phyloP scores from a whole-genome alignment of 2,113 vertebrate species.

The Burhinus bistriatus region DNA sequence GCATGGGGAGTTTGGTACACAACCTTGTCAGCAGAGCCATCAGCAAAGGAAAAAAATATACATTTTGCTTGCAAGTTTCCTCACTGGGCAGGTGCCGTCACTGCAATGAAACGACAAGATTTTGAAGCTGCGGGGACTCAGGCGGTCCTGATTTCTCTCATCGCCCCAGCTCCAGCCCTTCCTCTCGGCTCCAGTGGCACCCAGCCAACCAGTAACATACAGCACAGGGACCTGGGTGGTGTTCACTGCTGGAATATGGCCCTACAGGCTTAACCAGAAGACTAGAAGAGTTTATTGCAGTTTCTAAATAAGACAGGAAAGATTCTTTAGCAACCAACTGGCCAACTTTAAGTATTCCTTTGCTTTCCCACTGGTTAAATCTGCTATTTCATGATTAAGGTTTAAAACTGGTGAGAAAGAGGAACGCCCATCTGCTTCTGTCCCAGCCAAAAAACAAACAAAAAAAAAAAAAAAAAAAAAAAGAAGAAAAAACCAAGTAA shows the following conservation, averaged over 20 bases:
- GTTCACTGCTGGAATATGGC: fast-evolving
- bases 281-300: neutral
- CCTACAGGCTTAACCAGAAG: neutral
- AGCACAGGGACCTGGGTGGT: neutral
- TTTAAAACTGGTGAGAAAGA: neutral
- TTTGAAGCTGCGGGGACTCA: neutral
- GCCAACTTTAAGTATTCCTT: neutral
- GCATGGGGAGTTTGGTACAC: fast-evolving
- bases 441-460: neutral
- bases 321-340: neutral
- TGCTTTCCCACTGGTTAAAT: neutral
- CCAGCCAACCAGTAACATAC: neutral
- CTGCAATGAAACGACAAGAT: fast-evolving
- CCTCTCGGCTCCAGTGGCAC: neutral
- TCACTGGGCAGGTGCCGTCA: neutral
- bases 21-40: neutral
- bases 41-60: fast-evolving
- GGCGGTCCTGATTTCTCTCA: fast-evolving
- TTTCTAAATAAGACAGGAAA: neutral
- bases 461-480: no score
- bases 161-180: neutral
- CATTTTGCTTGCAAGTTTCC: neutral
- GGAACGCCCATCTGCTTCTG: neutral
- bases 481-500: neutral
- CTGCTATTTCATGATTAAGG: neutral